Conservation (phyloP, 2,888 invertebrate genomes). For the Mesochorus sp. region DNA sequence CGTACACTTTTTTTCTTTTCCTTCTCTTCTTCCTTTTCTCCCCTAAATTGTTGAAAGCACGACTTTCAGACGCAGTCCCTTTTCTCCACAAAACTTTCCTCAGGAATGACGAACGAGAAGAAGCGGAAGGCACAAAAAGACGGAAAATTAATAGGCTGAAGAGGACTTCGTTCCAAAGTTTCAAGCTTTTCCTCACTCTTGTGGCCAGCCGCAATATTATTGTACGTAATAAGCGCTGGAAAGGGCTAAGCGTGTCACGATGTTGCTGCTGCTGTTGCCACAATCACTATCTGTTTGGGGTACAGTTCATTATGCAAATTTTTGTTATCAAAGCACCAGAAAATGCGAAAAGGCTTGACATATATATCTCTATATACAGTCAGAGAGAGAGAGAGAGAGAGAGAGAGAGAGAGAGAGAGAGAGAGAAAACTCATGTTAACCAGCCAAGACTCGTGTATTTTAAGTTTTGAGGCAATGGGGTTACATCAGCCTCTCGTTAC, state of each 20-base stretch:
- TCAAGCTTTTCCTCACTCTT: slow-evolving; percentile 3
- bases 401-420: not conserved
- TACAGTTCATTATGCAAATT: slow-evolving; percentile 50
- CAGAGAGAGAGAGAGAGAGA: not conserved
- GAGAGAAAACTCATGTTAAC: slow-evolving; percentile 32
- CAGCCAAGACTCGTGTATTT: slow-evolving; percentile 1
- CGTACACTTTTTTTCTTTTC: slow-evolving; percentile 28
- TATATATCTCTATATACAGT: too few relatives aligned
- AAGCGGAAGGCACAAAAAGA: not conserved
- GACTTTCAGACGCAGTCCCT: not conserved
- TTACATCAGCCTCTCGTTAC: not conserved
- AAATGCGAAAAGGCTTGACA: slow-evolving; percentile 32
- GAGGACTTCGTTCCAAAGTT: slow-evolving; percentile 35
- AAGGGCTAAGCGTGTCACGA: slow-evolving; percentile 16
- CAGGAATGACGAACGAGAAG: slow-evolving; percentile 12
- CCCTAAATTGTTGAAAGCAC: not conserved
- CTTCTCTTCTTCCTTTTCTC: too few relatives aligned
- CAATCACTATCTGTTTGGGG: slow-evolving; percentile 21
- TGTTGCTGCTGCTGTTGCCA: slow-evolving; percentile 23
- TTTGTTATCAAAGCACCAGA: slow-evolving; percentile 5
- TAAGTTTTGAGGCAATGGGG: not conserved
- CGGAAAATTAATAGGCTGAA: not conserved
- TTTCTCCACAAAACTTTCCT: not conserved
- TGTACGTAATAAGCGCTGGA: not conserved
- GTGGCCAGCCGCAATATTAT: too few relatives aligned